These are phyloP conservation scores for Kryptopterus vitreolus DNA, from an alignment of 2,797 vertebrate species.

Conservation along the genomic window DNA sequence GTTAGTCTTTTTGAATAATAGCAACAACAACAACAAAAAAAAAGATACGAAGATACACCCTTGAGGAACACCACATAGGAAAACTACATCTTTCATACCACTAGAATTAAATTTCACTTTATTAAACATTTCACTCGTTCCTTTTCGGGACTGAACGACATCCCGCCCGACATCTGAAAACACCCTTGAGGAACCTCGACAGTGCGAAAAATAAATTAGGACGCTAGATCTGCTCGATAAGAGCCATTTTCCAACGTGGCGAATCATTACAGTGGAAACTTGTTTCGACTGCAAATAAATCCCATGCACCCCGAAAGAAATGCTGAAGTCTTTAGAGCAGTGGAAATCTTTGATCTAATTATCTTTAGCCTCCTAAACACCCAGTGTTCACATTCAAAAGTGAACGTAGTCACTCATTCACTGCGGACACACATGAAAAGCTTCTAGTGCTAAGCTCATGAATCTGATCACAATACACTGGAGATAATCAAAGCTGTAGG, in stretches of 20 bases:
- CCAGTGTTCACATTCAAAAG: conserved; percentile 32
- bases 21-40: neutral
- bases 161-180: neutral
- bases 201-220: neutral
- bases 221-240: neutral
- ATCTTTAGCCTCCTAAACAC: conserved; percentile 32
- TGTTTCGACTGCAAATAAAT: conserved; percentile 16
- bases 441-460: conserved; percentile 38
- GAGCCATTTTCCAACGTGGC: neutral
- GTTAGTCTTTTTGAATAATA: no score
- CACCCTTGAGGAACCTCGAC: neutral
- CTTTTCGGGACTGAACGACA: neutral
- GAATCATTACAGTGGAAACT: neutral
- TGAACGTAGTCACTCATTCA: conserved; percentile 38
- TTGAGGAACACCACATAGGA: conserved; percentile 3
- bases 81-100: neutral
- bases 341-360: conserved; percentile 35
- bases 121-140: neutral
- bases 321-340: conserved; percentile 3
- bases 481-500: conserved; percentile 39
- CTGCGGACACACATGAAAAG: conserved; percentile 25
- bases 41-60: neutral
- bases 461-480: conserved; percentile 38
- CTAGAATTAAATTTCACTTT: neutral
- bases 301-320: neutral